phyloP scores from a whole-genome alignment of 2,888 invertebrate species.

The Keiferia lycopersicella region DNA sequence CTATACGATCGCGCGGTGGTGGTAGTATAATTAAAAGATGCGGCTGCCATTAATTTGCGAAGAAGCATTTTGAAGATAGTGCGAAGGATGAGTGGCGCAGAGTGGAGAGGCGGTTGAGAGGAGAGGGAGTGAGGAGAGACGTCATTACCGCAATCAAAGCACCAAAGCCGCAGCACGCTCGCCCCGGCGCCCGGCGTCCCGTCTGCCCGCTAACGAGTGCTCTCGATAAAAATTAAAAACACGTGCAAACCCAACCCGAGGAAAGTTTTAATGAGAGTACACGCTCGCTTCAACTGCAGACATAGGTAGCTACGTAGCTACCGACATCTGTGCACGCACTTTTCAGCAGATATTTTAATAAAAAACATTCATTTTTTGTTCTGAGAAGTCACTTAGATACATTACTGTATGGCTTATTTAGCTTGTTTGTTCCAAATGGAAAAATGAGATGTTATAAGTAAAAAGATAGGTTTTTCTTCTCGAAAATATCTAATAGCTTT shows the following conservation, averaged over 20 bases:
- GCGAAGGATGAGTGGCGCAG: conserved; percentile 58
- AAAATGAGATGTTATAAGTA: neutral
- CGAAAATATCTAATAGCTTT: neutral
- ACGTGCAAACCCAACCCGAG: conserved; percentile 79
- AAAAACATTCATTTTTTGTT: neutral
- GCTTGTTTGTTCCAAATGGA: neutral
- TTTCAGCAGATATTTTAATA: conserved; percentile 14
- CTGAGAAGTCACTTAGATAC: neutral
- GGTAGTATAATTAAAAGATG: conserved; percentile 54
- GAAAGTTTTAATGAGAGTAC: conserved; percentile 81
- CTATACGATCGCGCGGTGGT: conserved; percentile 14
- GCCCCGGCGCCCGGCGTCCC: conserved; percentile 40
- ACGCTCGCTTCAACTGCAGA: conserved; percentile 58
- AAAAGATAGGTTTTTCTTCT: neutral
- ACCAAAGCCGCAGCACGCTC: conserved; percentile 60
- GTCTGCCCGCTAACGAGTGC: conserved; percentile 69
- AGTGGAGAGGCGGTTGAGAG: conserved; percentile 40
- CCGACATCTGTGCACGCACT: conserved; percentile 10
- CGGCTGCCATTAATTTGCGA: conserved; percentile 63
- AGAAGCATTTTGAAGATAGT: conserved; percentile 73
- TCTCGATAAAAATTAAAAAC: conserved; percentile 82
- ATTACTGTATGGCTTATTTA: neutral
- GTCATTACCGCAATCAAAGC: conserved; percentile 82
- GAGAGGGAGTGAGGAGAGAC: conserved; percentile 51
- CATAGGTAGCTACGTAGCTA: conserved; percentile 32